Evolutionary conservation across 2,113 vertebrate species (phyloP).

Genomic region (Podarcis muralis): DNA sequence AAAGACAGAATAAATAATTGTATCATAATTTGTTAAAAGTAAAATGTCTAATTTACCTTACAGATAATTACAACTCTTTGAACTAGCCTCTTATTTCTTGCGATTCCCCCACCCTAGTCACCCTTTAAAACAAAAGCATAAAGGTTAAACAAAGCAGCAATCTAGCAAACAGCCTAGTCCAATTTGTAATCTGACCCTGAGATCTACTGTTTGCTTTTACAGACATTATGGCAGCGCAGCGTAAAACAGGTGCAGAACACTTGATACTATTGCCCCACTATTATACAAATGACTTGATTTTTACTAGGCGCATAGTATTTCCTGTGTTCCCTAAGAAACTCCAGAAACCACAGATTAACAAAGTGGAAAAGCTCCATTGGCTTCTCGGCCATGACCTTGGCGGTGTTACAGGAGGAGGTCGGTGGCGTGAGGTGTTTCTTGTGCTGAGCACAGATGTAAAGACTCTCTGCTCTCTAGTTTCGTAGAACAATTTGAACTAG

Average conservation of each 20-base stretch:
- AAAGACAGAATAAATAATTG: constrained; percentile 46
- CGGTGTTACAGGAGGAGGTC: constrained; percentile 58
- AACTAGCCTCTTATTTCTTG: constrained; percentile 61
- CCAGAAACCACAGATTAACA: constrained; percentile 56
- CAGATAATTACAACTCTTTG: constrained; percentile 70
- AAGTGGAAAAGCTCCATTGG: constrained; percentile 56
- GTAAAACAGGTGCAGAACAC: constrained; percentile 55
- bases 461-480: constrained; percentile 11
- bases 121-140: constrained; percentile 60
- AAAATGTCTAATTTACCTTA: constrained; percentile 63
- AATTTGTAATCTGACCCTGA: constrained; percentile 66
- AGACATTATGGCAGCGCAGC: constrained; percentile 58
- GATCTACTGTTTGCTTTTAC: constrained; percentile 67
- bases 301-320: constrained; percentile 49
- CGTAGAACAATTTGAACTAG: constrained; percentile 26
- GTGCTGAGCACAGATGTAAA: constrained; percentile 13
- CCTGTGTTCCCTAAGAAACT: constrained; percentile 58
- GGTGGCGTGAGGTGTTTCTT: constrained; percentile 48
- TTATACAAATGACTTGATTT: constrained; percentile 59
- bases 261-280: constrained; percentile 57
- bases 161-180: constrained; percentile 60
- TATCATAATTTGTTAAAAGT: constrained; percentile 53
- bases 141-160: constrained; percentile 62
- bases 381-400: constrained; percentile 64
- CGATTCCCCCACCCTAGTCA: constrained; percentile 41